These are phyloP conservation scores for Nezara viridula DNA, from an alignment of 2,888 invertebrate species.

Conservation along the genomic window DNA sequence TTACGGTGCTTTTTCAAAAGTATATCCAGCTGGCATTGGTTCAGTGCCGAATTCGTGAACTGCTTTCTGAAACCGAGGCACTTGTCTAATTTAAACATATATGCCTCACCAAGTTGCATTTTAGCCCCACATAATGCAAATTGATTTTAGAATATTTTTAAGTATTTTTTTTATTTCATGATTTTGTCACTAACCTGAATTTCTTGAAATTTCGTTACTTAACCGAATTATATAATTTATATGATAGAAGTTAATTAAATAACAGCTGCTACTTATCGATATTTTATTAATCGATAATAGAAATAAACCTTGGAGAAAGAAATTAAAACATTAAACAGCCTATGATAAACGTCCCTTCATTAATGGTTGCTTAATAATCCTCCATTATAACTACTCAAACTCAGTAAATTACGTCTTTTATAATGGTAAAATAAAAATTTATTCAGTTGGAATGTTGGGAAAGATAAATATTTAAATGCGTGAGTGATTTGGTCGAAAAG, in stretches of 20 bases:
- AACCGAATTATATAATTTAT: background rate
- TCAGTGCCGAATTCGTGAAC: background rate
- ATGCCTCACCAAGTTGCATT: background rate
- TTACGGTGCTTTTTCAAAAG: background rate
- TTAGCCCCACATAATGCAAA: background rate
- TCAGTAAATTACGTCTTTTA: too few relatives aligned
- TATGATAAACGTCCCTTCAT: too few relatives aligned
- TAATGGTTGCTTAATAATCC: too few relatives aligned
- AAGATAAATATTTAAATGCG: too few relatives aligned
- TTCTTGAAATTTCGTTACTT: background rate
- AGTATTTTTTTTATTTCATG: background rate
- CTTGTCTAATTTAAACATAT: background rate
- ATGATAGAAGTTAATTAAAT: background rate
- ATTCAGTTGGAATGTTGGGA: too few relatives aligned
- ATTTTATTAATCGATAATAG: background rate
- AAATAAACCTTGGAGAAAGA: background rate
- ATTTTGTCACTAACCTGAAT: background rate
- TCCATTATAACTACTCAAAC: too few relatives aligned
- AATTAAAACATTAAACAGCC: too few relatives aligned
- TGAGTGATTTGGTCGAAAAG: too few relatives aligned
- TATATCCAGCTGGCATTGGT: background rate
- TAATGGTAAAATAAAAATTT: too few relatives aligned
- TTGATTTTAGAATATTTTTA: background rate
- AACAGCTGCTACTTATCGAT: background rate
- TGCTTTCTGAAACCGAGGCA: background rate